Evolutionary conservation across 2,888 invertebrate species (phyloP).

Genomic region (Erebia palarica): DNA sequence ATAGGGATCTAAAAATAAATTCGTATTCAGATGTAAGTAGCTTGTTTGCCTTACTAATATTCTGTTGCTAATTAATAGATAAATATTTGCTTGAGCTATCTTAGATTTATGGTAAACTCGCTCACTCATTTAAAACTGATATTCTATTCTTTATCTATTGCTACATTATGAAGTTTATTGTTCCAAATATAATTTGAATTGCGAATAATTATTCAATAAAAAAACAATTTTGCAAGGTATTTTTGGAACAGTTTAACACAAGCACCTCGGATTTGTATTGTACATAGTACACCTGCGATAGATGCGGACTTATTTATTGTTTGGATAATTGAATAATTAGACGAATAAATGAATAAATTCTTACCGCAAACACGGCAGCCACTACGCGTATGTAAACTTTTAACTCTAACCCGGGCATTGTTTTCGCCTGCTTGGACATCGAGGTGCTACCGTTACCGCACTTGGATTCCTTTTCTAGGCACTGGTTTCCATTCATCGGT

Average conservation of each 20-base stretch:
- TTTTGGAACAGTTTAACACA: neutral
- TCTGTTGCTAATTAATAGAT: conserved; percentile 27
- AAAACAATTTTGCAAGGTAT: neutral
- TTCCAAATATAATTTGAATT: neutral
- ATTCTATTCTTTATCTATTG: neutral
- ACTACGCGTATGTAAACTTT: conserved; percentile 71
- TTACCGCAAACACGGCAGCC: conserved; percentile 73
- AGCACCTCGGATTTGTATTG: neutral
- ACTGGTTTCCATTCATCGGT: conserved; percentile 29
- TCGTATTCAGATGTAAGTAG: conserved; percentile 4
- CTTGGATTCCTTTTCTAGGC: conserved; percentile 24
- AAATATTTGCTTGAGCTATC: conserved; percentile 33
- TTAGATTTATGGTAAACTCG: neutral
- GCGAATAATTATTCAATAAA: neutral
- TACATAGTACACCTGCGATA: neutral
- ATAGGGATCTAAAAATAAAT: conserved; percentile 25
- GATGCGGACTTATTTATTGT: neutral
- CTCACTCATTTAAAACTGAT: neutral
- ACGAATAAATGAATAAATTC: conserved; percentile 34
- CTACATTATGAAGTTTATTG: neutral
- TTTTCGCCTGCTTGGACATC: conserved; percentile 69
- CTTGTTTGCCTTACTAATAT: conserved; percentile 29
- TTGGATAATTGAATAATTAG: neutral
- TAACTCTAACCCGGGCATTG: conserved; percentile 68
- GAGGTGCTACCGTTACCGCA: conserved; percentile 37